Percentiles rank a stretch among this genome's conserved stretches.
Evolutionary conservation across 2,113 vertebrate genomes (phyloP).

Genomic region (Bambusicola thoracicus): DNA sequence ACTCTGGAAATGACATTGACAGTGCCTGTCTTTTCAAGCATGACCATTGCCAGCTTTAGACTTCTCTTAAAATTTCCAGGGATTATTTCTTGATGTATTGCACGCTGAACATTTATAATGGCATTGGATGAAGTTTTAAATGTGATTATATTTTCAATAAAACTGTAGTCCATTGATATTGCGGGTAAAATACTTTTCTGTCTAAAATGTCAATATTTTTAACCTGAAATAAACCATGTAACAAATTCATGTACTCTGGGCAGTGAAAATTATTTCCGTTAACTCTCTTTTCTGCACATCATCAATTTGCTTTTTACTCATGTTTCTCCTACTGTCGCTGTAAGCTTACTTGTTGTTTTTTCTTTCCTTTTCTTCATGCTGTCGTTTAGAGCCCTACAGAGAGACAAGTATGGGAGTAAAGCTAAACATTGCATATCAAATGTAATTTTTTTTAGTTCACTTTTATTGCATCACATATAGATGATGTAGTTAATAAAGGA

Average conservation of each 20-base stretch:
- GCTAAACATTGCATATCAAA: constrained; percentile 99
- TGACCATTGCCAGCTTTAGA: constrained; percentile 24
- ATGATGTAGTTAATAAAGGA: constrained; percentile 84
- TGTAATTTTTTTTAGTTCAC: constrained; percentile 99
- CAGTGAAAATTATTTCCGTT: constrained; percentile 81
- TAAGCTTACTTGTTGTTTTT: constrained; percentile 97
- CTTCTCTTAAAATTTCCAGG: constrained; percentile 44
- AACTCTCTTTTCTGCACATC: constrained; percentile 85
- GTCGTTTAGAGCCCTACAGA: constrained; percentile 99
- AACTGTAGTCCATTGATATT: constrained; percentile 51
- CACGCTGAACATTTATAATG: constrained; percentile 58
- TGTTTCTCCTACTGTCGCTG: constrained; percentile 90
- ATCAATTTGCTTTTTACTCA: constrained; percentile 90
- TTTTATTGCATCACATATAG: constrained; percentile 90
- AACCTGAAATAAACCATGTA: constrained; percentile 78
- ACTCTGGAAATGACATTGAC: constrained; percentile 28
- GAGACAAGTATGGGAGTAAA: constrained; percentile 99
- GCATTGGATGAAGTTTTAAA: constrained; percentile 54
- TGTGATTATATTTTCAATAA: constrained; percentile 58
- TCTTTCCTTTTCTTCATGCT: constrained; percentile 97
- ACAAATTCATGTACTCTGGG: constrained; percentile 79
- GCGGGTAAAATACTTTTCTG: constrained; percentile 66
- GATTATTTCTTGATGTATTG: constrained; percentile 56
- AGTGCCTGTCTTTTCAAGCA: constrained; percentile 42
- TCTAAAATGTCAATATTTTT: constrained; percentile 78